Conservation (phyloP, 1,140 invertebrate species). For the Zaprionus vittiger region DNA sequence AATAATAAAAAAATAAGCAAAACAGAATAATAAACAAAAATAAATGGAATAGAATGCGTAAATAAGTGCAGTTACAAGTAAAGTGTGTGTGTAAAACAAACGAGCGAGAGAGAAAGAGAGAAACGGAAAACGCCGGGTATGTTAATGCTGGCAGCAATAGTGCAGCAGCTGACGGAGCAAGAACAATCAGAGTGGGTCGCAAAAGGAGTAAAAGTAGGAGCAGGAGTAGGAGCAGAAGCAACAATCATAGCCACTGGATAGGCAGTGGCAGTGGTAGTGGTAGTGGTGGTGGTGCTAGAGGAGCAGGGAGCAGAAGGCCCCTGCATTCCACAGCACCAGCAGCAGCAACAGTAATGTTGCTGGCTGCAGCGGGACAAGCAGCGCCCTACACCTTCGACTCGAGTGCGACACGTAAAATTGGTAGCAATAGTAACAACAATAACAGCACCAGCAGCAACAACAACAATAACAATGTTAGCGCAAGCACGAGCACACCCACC, state of each 20-base stretch:
- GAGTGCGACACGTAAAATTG: conserved; percentile 41
- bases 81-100: not conserved
- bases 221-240: conserved; percentile 10
- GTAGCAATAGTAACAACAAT: conserved; percentile 50
- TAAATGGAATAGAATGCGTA: conserved; percentile 25
- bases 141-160: conserved; percentile 39
- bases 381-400: conserved; percentile 59
- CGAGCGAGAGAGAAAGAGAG: conserved; percentile 9
- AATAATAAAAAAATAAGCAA: conserved; percentile 23
- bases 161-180: conserved; percentile 47
- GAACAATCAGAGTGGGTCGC: conserved; percentile 26
- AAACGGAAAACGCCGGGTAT: conserved; percentile 54
- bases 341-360: conserved; percentile 60
- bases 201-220: conserved; percentile 3
- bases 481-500: conserved; percentile 69
- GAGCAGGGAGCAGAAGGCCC: conserved; percentile 7
- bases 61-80: conserved; percentile 17
- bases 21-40: conserved; percentile 22
- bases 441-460: conserved; percentile 34
- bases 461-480: conserved; percentile 33
- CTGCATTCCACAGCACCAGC: conserved; percentile 18
- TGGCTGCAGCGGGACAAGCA: conserved; percentile 67
- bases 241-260: not conserved
- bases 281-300: no score
- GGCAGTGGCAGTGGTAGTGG: not conserved